phyloP scores from a whole-genome alignment of 1,140 invertebrate genomes.

The Aporrectodea caliginosa region DNA sequence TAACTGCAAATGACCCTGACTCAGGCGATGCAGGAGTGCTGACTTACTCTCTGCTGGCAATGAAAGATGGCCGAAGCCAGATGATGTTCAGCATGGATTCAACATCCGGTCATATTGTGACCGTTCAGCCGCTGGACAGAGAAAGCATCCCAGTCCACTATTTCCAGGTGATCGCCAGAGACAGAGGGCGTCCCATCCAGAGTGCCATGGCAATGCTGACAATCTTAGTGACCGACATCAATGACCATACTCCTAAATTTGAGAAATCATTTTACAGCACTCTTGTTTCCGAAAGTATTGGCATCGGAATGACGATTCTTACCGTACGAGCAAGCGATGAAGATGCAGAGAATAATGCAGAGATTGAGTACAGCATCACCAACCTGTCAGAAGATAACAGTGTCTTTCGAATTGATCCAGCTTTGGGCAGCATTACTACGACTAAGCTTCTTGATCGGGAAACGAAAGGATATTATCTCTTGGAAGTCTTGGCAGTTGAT shows the following conservation, averaged over 20 bases:
- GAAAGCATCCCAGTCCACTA: conserved; percentile 78
- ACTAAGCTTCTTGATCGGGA: conserved; percentile 38
- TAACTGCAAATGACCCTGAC: conserved; percentile 50
- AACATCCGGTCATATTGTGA: conserved; percentile 78
- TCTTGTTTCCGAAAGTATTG: conserved; percentile 42
- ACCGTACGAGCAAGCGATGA: conserved; percentile 62
- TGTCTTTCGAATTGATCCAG: conserved; percentile 71
- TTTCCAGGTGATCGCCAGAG: conserved; percentile 64
- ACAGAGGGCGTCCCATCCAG: conserved; percentile 73
- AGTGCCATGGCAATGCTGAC: conserved; percentile 80
- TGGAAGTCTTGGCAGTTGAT: conserved; percentile 48
- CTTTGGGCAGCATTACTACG: conserved; percentile 61
- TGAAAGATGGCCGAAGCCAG: conserved; percentile 52
- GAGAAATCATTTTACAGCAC: conserved; percentile 39
- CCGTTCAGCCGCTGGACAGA: conserved; percentile 75
- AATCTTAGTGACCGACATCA: conserved; percentile 56
- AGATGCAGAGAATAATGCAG: conserved; percentile 69
- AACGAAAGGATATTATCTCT: conserved; percentile 46
- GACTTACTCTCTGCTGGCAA: conserved; percentile 73
- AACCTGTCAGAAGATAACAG: conserved; percentile 42
- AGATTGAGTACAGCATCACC: conserved; percentile 66
- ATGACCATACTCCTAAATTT: conserved; percentile 56
- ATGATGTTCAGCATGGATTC: conserved; percentile 77
- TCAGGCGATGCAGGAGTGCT: conserved; percentile 76
- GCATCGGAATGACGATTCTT: conserved; percentile 76